Evolutionary conservation across 2,797 vertebrate genomes (phyloP), one percentile per base, ranked within the genome.

Genomic region (Enteromius paludinosus): DNA sequence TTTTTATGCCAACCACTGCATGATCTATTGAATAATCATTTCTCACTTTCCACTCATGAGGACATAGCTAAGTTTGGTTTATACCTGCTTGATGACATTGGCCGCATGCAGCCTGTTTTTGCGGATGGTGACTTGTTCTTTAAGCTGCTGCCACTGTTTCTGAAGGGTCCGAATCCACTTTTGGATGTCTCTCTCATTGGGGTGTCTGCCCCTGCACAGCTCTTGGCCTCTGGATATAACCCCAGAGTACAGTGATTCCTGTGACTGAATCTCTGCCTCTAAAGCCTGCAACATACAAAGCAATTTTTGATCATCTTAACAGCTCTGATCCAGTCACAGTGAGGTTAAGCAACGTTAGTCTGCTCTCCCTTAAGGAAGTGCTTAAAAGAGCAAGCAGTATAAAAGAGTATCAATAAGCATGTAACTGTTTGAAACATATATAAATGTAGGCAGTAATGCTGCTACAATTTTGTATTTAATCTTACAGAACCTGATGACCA

Each of bases 111-210:
- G 90, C 28, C 91, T 86, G 30, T 81, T 20, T 11, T 92, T 93
- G 38, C 87, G 90, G 30, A 81, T 90, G 0, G 86, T 81, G 14
- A 92, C 89, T 79, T 93, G 91, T 0, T 92, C 92, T 5, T 85
- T 93, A 76, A 98, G 92, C 86, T 92, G 93, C 84, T 91, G 94
- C 96, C 96, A 96, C 20, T 94, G 87, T 70, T 90, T 94, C 87
- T 92, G 94, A 30, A 98, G 92, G 2, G 87, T 93, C 11, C 91
- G 89, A 3, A 92, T 91, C 90, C 94, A 95, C 88, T 93, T 94
- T 85, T 92, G 90, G 33, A 96, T 92, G 30, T 92, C 91, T 0
- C 65, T 87, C 77, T 92, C 91, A 35, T 0, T 86, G 0, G 0
- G 54, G 2, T 89, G 89, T 71, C 92, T 92, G 45, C 87, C 91